Evolutionary conservation across 2,113 vertebrate species (phyloP), one percentile per base, ranked within the genome.

Genomic region (Paramormyrops kingsleyae): DNA sequence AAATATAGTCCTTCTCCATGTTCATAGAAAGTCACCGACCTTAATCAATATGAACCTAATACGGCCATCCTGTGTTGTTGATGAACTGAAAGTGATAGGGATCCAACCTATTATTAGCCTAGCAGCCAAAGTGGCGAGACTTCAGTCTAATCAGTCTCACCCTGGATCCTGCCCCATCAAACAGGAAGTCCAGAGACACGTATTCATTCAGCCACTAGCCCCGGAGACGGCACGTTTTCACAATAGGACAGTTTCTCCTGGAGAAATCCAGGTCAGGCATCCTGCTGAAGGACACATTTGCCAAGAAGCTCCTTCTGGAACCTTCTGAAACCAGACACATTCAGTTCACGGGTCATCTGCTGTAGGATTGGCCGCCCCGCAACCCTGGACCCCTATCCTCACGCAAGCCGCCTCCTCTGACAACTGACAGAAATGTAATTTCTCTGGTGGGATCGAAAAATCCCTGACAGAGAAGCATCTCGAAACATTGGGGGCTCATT

Each of bases 251-350:
- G 15, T 42, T 80, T 80, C 17, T 80, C 74, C 74, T 42, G 35
- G 74, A 80, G 74, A 80, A 80, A 80, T 80, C 74, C 74, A 80
- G 74, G 74, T 80, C 74, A 80, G 17, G 15, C 74, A 80, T 80
- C 74, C 35, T 80, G 74, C 35, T 39, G 74, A 42, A 80, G 74
- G 74, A 80, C 74, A 39, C 31, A 42, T 42, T 42, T 80, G 35
- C 31, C 74, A 80, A 80, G 74, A 80, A 80, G 35, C 35, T 80
- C 74, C 35, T 80, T 42, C 74, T 80, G 74, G 74, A 42, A 35
- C 35, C 53, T 56, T 21, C 19, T 77, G n/a, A 19, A 80, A 80
- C 1, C 17, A 39, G 74, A 35, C 74, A 42, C 13, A 3, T 19
- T 80, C 15, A 80, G 74, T 39, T 42, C 74, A 42, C 35, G 35